Evolutionary conservation across 2,113 vertebrate genomes (phyloP).

Genomic region (Atrichornis clamosus): DNA sequence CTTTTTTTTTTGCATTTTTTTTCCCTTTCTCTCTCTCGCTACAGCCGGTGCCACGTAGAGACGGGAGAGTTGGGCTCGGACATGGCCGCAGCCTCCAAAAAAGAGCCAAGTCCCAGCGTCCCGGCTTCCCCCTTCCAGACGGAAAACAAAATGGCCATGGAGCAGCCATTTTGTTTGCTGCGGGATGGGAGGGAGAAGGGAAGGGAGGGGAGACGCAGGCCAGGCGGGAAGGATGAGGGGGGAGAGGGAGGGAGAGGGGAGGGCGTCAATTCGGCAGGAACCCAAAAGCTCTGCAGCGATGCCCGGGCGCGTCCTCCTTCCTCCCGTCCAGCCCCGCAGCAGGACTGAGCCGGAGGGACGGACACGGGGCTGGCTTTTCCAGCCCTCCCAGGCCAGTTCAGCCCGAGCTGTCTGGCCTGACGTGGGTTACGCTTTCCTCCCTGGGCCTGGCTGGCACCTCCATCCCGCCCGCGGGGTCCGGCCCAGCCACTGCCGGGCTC

Average conservation of each 20-base stretch:
- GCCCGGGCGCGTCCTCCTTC: conserved; percentile 21
- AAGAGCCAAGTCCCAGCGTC: conserved; percentile 56
- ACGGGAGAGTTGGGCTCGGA: conserved; percentile 41
- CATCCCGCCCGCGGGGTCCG: background rate
- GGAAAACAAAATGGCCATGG: conserved; percentile 63
- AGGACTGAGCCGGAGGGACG: background rate
- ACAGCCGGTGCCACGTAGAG: conserved; percentile 62
- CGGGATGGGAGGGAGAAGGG: conserved; percentile 52
- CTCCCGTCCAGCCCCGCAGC: background rate
- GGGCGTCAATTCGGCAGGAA: conserved; percentile 36
- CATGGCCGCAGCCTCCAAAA: conserved; percentile 46
- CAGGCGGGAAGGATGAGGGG: background rate
- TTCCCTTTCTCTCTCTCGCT: background rate
- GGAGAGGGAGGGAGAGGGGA: background rate
- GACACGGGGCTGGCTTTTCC: background rate
- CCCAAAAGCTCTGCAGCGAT: conserved; percentile 5
- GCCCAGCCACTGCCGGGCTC: background rate
- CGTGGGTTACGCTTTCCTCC: background rate
- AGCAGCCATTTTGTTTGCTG: conserved; percentile 69
- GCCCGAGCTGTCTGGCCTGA: fast-evolving
- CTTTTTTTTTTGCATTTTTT: background rate
- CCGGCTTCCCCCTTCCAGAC: conserved; percentile 47
- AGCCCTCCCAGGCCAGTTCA: background rate
- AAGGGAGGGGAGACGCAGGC: conserved; percentile 39
- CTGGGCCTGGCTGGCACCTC: background rate